Conservation (phyloP, 1,140 invertebrate genomes). For the Semibalanus balanoides region DNA sequence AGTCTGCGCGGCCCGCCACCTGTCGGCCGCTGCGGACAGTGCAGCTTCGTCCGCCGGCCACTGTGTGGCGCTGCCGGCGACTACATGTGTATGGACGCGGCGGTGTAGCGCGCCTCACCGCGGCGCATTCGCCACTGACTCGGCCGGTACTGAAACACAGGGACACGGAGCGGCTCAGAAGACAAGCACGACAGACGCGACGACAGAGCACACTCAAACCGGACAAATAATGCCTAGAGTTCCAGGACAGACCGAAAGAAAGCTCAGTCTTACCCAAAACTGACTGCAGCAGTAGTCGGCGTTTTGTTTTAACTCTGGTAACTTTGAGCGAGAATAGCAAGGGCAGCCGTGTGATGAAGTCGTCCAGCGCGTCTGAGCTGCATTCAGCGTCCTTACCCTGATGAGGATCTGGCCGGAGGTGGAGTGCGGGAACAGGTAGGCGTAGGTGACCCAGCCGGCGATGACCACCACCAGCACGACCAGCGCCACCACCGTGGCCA, state of each 20-base stretch:
- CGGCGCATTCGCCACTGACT: slow-evolving; percentile 79
- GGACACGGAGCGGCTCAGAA: no score
- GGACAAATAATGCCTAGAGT: no score
- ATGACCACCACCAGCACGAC: slow-evolving; percentile 37
- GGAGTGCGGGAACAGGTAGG: slow-evolving; percentile 88
- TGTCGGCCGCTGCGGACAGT: not conserved
- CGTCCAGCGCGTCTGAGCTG: no score
- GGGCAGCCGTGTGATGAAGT: no score
- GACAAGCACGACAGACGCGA: no score
- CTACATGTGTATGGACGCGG: slow-evolving; percentile 67
- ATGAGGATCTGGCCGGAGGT: slow-evolving; percentile 90
- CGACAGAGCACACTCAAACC: no score
- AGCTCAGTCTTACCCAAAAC: no score
- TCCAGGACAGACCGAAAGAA: no score
- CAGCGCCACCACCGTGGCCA: slow-evolving; percentile 28
- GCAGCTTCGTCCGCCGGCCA: not conserved
- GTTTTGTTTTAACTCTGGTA: no score
- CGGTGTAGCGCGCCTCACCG: slow-evolving; percentile 77
- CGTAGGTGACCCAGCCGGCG: slow-evolving; percentile 68
- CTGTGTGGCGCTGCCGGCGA: not conserved
- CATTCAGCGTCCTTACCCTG: slow-evolving; percentile 53
- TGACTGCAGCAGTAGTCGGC: no score
- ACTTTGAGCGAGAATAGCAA: no score
- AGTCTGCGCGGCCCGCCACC: not conserved
- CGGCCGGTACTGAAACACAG: slow-evolving; percentile 68